Evolutionary conservation across 2,888 invertebrate genomes (phyloP), one percentile per base, ranked within the genome.

Genomic region (Macrosoma leucophasiata): DNA sequence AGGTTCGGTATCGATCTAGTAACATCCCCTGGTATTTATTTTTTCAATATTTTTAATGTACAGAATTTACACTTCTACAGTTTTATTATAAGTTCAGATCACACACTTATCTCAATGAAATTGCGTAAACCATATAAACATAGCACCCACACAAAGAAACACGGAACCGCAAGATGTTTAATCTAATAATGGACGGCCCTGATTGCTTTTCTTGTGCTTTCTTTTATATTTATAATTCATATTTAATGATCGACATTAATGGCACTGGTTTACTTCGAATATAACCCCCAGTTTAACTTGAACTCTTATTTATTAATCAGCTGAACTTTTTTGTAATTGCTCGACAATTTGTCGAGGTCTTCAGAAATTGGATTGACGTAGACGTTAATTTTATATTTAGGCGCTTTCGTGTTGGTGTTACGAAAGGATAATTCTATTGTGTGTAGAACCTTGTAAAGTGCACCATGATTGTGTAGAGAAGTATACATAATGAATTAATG

Each of bases 211-310:
- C 75, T 78, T 78, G 48, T 67, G 66, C 72, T 77, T 78, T 78
- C 77, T 76, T 78, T 78, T 70, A 73, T 76, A 78, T 78, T 81
- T 79, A 81, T 82, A 82, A 82, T 81, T 79, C 73, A 79, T 78
- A 78, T 82, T 81, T 82, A 82, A 82, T 82, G 78, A 82, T 81
- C 75, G 69, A 74, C 78, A 72, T 75, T 81, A 79, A 82, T 77
- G 77, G 72, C 64, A 67, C 62, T 70, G 73, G 71, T 76, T 77
- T 69, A 62, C 69, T 69, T 69, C 58, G 52, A 58, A 58, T 56
- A 46, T 36, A n/a, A 33, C 36, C 43, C 42, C 79, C 70, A 71
- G 13, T 42, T 8, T 45, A 50, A 13, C 5, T 2, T 42, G 77
- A 68, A 31, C 76, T 55, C 39, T 53, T 34, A 55, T 55, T 59